Conservation (phyloP, 2,113 vertebrate species). For the Anolis carolinensis region DNA sequence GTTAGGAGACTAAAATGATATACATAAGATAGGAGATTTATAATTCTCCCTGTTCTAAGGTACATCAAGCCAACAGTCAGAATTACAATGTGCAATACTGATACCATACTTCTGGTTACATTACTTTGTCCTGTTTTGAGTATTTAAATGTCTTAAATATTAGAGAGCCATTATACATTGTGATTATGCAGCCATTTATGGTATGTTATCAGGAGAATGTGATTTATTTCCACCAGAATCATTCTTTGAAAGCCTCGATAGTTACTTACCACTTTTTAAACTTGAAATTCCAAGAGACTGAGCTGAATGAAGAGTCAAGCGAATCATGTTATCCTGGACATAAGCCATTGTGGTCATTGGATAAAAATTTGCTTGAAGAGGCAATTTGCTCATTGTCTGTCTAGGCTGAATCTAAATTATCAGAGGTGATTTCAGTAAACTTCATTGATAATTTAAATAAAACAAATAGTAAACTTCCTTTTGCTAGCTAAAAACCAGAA, state of each 20-base stretch:
- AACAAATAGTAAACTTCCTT: not conserved
- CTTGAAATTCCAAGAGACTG: constrained; percentile 88
- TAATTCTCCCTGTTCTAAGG: not conserved
- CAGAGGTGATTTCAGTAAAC: constrained; percentile 47
- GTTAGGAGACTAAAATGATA: not conserved
- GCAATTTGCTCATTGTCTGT: constrained; percentile 83
- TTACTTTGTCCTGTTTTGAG: not conserved
- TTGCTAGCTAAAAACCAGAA: not conserved
- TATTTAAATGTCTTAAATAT: not conserved
- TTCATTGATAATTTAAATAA: constrained; percentile 44
- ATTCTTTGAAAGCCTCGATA: not conserved
- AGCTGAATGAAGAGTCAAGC: constrained; percentile 85
- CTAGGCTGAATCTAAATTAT: constrained; percentile 88
- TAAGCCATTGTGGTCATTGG: constrained; percentile 89
- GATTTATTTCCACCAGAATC: not conserved
- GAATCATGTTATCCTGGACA: constrained; percentile 79
- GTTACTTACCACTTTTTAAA: constrained; percentile 80
- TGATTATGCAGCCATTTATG: not conserved
- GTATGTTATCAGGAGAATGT: not conserved
- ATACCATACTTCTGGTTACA: not conserved
- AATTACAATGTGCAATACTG: not conserved
- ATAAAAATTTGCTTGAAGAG: constrained; percentile 93
- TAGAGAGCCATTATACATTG: not conserved
- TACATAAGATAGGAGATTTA: not conserved
- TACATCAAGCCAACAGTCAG: not conserved